Base-by-base conservation (phyloP, 2,113 vertebrate genomes). In the Gracilinanus agilis region DNA sequence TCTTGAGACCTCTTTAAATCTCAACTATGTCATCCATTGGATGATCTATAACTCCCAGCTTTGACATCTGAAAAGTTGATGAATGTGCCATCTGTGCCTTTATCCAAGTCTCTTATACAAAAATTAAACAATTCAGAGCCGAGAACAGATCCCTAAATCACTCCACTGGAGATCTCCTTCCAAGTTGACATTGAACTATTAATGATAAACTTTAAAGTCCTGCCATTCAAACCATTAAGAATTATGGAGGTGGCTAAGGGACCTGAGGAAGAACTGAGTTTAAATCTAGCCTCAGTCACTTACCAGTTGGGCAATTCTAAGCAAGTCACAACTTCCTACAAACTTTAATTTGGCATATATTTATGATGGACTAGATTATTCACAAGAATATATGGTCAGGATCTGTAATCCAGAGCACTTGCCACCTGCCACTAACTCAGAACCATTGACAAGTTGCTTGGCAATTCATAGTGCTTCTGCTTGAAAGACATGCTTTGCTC, bases 361-460 rank as follows among this genome's bases (percentile, higher is more conserved):
- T 96, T 93, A 91, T 93, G 93, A 97, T 95, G 55, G 53, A 96
- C 21, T 95, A 1, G 83, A 92, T 44, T 89, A 53, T 95, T 96
- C 90, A 95, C 49, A 49, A 49, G 89, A 96, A 95, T 96, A 83
- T 16, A 21, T 40, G 19, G 67, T 40, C n/a, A 83, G 67, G 25
- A 61, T 24, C 29, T 96, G 92, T 44, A 95, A 58, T 95, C 67
- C 89, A 95, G 49, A 94, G 92, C 90, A 91, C 95, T 94, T 96
- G 95, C 90, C 40, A 93, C 44, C 8, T 16, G 67, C 91, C 95
- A 96, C 97, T 98, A 98, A 98, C 97, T 97, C 97, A 97, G 98
- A 98, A 98, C 98, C 97, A 98, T 98, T 98, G 98, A 95, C 98
- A 98, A 97, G 96, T 95, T 96, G 95, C 96, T 97, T 95, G 97